Base-by-base conservation (phyloP, 2,888 invertebrate genomes). In the Cantharis rufa region DNA sequence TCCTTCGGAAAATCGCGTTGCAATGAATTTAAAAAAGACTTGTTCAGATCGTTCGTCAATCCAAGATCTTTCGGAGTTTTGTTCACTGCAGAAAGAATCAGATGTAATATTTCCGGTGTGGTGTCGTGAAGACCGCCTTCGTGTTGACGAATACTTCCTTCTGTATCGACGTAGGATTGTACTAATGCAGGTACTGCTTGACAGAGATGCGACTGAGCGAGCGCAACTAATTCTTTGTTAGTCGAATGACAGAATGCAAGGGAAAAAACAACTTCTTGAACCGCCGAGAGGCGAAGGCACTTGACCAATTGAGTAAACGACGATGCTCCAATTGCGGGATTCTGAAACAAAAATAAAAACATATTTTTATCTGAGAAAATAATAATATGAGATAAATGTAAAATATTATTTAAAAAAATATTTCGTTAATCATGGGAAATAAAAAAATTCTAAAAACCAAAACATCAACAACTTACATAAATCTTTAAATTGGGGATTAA, bases 181-280 rank as follows among this genome's bases (percentile, higher is more conserved):
- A 97, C 93, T 80, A 98, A 91, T 86, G 95, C 94, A 77, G 97
- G 94, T 80, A 98, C 91, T 87, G 94, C 94, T 87, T 92, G 92
- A 86, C 94, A 93, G 77, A 97, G 90, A 88, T 96, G 95, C 84
- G 94, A 93, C 82, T 92, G 90, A 27, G 97, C 95, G 85, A 93
- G 90, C 82, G 90, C 90, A 79, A 92, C 91, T 76, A 95, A 91
- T 84, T 97, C 97, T 69, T 92, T 86, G 87, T 94, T 94, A 66
- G 93, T 91, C 15, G 97, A 96, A 86, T 95, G 93, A 82, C 94
- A 92, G 81, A 98, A 90, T 79, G 96, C 94, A 85, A 98, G 90
- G 76, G 96, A 95, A 89, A 98, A 94, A 71, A 95, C 94, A 85
- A 97, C 95, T 91, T 98, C 98, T 89, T 97, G 96, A 69, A 97